Base-by-base conservation (phyloP, 2,888 invertebrate genomes). In the Cerceris rybyensis region DNA sequence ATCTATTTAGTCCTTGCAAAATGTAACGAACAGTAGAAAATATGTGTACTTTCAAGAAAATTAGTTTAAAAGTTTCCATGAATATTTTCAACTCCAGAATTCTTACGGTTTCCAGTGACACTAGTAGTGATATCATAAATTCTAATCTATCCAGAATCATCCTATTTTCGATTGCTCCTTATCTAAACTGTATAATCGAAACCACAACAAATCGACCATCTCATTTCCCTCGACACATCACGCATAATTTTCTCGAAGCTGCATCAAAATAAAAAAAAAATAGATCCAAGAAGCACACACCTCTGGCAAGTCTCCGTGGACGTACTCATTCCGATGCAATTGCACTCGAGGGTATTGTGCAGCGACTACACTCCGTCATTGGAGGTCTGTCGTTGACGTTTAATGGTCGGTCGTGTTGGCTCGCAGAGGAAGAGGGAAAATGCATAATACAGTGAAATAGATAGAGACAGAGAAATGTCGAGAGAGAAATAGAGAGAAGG, bases 331-430 rank as follows among this genome's bases (percentile, higher is more conserved):
- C 65, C 80, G 77, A 82, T 75, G 83, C 83, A 71, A 85, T 83
- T 82, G 85, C 85, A 81, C 83, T 82, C 80, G 70, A 66, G 80
- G 71, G 81, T 74, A 88, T 89, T 81, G 83, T 88, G 87, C 86
- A 87, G 86, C 84, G 84, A 72, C 75, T 86, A 84, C 81, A 88
- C 89, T 88, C 87, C 85, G 89, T 90, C 90, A 90, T 88, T 80
- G 86, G 81, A 85, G 84, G 84, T 60, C 82, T 86, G 89, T 83
- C 73, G 85, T 83, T 90, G 91, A 92, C 91, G 86, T 90, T 90
- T 91, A 90, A 91, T 88, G 88, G 89, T 81, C 85, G 81, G 75
- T 69, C 78, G 67, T 39, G 81, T 70, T 84, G 83, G 81, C 71
- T 70, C 73, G 70, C 64, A 43, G 74, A 80, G 74, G 66, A 78